phyloP scores from a whole-genome alignment of 2,888 invertebrate genomes.

The Spialia ferax region DNA sequence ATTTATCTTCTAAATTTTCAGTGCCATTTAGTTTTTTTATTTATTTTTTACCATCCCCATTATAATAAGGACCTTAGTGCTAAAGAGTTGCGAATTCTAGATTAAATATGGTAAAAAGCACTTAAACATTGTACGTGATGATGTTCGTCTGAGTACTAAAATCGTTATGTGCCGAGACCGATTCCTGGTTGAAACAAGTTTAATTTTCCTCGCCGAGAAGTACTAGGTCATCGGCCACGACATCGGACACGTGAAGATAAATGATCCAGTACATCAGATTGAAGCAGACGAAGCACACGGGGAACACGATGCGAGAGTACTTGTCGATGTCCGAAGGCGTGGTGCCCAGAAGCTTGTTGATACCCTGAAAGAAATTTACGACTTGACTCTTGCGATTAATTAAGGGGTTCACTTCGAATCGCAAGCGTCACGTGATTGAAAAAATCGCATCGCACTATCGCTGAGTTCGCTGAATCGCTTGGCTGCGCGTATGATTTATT shows the following conservation, averaged over 20 bases:
- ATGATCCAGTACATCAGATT: constrained; percentile 99
- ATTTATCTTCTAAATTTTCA: constrained; percentile 38
- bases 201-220: constrained; percentile 88
- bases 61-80: constrained; percentile 39
- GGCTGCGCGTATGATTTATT: not conserved
- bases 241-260: constrained; percentile 97
- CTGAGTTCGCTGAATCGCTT: not conserved
- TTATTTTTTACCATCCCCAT: constrained; percentile 42
- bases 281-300: constrained; percentile 99
- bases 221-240: constrained; percentile 97
- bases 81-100: constrained; percentile 46
- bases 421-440: not conserved
- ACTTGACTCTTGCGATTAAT: constrained; percentile 55
- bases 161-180: constrained; percentile 33
- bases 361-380: constrained; percentile 85
- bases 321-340: constrained; percentile 99
- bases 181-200: constrained; percentile 41
- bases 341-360: constrained; percentile 96
- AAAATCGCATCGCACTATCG: not conserved
- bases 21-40: constrained; percentile 42
- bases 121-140: constrained; percentile 40
- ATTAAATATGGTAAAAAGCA: constrained; percentile 48
- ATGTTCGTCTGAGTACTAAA: constrained; percentile 23
- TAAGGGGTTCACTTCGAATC: not conserved
- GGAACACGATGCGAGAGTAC: constrained; percentile 99